Percentiles rank a stretch among this genome's conserved stretches.
These are phyloP conservation scores for Enteromius radiatus DNA, from an alignment of 2,797 vertebrate genomes.

Conservation along the genomic window DNA sequence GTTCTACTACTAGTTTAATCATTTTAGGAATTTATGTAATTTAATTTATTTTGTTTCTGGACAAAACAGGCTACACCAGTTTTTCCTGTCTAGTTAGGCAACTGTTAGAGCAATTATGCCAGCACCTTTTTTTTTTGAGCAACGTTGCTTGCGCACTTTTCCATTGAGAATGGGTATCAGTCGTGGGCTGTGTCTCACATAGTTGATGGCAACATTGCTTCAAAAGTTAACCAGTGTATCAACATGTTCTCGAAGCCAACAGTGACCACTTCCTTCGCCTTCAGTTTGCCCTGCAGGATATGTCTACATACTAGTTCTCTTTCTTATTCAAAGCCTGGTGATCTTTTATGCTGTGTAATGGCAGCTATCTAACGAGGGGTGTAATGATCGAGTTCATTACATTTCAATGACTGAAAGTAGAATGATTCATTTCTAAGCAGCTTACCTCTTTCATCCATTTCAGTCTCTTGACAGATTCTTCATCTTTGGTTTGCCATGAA, in stretches of 20 bases:
- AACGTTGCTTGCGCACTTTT: too few species aligned
- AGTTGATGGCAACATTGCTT: too few species aligned
- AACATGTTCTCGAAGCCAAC: slow-evolving; percentile 88
- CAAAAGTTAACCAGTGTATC: too few species aligned
- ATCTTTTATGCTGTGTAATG: not conserved
- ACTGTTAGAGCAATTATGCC: not conserved
- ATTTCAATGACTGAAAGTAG: not conserved
- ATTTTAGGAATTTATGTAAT: too few species aligned
- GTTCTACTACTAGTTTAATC: too few species aligned
- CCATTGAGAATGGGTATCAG: too few species aligned
- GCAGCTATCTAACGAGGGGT: not conserved
- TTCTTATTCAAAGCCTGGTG: not conserved
- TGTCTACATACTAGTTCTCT: not conserved
- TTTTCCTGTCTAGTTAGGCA: not conserved
- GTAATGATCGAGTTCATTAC: not conserved
- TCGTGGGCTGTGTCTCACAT: too few species aligned
- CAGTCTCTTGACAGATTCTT: slow-evolving; percentile 72
- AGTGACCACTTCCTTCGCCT: slow-evolving; percentile 79
- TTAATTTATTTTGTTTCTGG: too few species aligned
- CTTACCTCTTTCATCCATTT: slow-evolving; percentile 70
- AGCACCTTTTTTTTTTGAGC: too few species aligned
- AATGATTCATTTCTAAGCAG: not conserved
- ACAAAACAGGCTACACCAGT: not conserved
- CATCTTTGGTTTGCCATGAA: slow-evolving; percentile 67
- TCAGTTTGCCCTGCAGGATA: slow-evolving; percentile 82